phyloP scores from a whole-genome alignment of 2,888 invertebrate genomes.

The Melipona bicolor region DNA sequence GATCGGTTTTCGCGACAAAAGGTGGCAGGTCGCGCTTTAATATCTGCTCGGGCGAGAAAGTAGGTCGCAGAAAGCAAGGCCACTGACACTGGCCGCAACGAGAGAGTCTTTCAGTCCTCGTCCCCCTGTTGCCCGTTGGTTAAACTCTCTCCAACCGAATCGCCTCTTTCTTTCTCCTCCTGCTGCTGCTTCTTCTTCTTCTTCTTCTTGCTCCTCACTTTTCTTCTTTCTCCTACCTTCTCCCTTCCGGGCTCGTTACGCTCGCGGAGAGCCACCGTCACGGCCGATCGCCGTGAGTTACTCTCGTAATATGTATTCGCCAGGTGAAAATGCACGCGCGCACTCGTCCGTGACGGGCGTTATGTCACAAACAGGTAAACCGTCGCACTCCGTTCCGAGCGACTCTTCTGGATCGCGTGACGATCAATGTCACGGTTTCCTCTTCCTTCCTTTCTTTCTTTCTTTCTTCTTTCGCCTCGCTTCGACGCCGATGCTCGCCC shows the following conservation, averaged over 20 bases:
- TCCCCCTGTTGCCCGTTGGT: too few species aligned
- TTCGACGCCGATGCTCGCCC: constrained; percentile 4
- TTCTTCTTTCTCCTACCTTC: background rate
- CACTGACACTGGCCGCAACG: constrained; percentile 81
- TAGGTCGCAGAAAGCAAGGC: constrained; percentile 84
- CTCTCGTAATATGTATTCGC: constrained; percentile 67
- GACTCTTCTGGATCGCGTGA: constrained; percentile 29
- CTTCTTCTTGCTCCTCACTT: constrained; percentile 2
- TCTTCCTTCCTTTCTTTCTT: constrained; percentile 3
- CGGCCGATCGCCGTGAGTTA: constrained; percentile 62
- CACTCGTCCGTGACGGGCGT: constrained; percentile 56
- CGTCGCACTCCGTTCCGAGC: background rate
- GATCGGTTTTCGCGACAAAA: constrained; percentile 47
- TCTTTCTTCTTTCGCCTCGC: constrained; percentile 16
- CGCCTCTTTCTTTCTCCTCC: constrained; percentile 27
- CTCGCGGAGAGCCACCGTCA: constrained; percentile 61
- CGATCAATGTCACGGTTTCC: constrained; percentile 60
- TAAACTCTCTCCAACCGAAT: constrained; percentile 27
- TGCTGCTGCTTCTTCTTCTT: constrained; percentile 41
- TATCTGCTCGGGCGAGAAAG: constrained; percentile 77
- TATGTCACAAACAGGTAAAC: constrained; percentile 71
- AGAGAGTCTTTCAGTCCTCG: constrained; percentile 62
- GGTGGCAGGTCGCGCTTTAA: constrained; percentile 36
- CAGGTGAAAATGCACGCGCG: constrained; percentile 63
- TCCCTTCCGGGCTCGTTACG: constrained; percentile 44